phyloP scores from a whole-genome alignment of 2,888 invertebrate species.

The Agonopterix alstromeriana region DNA sequence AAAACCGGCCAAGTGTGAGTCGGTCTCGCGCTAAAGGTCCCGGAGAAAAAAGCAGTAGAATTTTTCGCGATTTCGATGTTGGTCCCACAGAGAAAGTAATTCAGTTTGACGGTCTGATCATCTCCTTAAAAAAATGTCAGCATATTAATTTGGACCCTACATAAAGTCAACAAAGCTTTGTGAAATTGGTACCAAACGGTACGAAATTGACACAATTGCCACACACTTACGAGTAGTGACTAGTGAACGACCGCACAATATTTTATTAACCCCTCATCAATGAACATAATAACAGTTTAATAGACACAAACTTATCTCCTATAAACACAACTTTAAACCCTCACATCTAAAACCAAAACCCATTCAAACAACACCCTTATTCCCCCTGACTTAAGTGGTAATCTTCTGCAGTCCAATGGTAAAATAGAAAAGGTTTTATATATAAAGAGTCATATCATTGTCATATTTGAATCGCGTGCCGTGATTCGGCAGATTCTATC shows the following conservation, averaged over 20 bases:
- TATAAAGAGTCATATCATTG: constrained; percentile 62
- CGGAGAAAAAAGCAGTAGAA: no score
- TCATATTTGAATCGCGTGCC: constrained; percentile 73
- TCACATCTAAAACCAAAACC: constrained; percentile 4
- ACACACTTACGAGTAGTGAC: neutral
- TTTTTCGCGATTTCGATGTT: no score
- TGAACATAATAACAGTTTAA: constrained; percentile 69
- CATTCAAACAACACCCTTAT: constrained; percentile 11
- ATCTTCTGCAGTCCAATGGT: neutral
- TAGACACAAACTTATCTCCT: constrained; percentile 64
- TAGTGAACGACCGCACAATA: constrained; percentile 42
- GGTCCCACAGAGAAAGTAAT: no score
- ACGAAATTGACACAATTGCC: neutral
- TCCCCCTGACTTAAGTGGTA: neutral
- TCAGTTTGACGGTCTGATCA: no score
- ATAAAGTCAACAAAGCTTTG: no score
- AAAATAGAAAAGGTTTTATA: constrained; percentile 1
- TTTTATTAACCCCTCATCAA: constrained; percentile 67
- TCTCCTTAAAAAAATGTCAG: no score
- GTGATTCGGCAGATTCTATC: constrained; percentile 70
- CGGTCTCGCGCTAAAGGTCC: no score
- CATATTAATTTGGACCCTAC: no score
- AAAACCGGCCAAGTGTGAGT: no score
- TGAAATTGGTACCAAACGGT: no score
- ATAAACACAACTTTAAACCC: constrained; percentile 19